These are phyloP conservation scores for rabbit (Oryctolagus cuniculus) DNA, from an alignment of 2,113 vertebrate genomes.

Conservation along the genomic window mOryCun1.1 NC_091433.1:139092001-139092500, in stretches of 20 bases:
- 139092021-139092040: no score
- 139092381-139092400: no score
- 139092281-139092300: not conserved
- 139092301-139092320: slow-evolving; percentile 11
- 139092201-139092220: not conserved
- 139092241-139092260: slow-evolving; percentile 42
- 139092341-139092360: not conserved
- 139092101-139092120: not conserved
- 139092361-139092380: not conserved
- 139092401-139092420: no score
- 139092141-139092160: not conserved
- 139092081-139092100: not conserved
- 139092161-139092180: not conserved
- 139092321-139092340: not conserved
- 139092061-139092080: no score
- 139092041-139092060: no score
- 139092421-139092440: no score
- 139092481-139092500: no score
- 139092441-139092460: no score
- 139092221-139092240: slow-evolving; percentile 8
- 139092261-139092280: slow-evolving; percentile 39
- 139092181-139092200: slow-evolving; percentile 18
- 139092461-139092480: no score
- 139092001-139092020: no score
- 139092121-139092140: slow-evolving; percentile 30